Evolutionary conservation across 2,113 vertebrate species (phyloP).

Genomic region (Cisticola juncidis): DNA sequence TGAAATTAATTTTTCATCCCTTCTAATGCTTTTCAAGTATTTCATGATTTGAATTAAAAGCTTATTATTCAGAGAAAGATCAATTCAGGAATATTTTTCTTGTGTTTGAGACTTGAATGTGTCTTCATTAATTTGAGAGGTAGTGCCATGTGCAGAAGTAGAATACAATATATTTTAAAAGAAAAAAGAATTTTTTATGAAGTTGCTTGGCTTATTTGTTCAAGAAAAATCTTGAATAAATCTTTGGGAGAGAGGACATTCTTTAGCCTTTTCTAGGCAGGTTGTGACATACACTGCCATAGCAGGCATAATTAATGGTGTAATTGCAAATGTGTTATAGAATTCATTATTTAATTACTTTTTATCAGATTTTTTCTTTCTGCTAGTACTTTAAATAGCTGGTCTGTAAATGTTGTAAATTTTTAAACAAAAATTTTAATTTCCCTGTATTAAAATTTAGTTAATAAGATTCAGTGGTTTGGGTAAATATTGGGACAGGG

Average conservation of each 20-base stretch:
- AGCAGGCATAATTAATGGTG: slow-evolving; percentile 40
- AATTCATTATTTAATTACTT: background rate
- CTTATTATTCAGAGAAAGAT: background rate
- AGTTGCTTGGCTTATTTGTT: background rate
- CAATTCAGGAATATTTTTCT: background rate
- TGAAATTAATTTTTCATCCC: background rate
- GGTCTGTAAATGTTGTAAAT: background rate
- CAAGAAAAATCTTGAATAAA: background rate
- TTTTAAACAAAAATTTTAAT: background rate
- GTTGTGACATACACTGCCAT: background rate
- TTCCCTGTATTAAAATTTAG: background rate
- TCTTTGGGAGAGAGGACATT: background rate
- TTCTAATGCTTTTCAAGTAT: background rate
- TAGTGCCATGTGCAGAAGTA: background rate
- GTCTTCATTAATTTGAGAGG: background rate
- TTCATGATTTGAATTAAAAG: slow-evolving; percentile 57
- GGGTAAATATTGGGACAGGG: background rate
- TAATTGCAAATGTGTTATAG: slow-evolving; percentile 17
- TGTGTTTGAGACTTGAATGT: background rate
- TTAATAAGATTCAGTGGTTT: background rate
- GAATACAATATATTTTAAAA: background rate
- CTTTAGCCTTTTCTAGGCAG: background rate
- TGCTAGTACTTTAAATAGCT: background rate
- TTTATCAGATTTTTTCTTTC: background rate
- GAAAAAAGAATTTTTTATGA: background rate